Evolutionary conservation across 2,113 vertebrate genomes (phyloP).

Genomic region (Eclectus roratus): DNA sequence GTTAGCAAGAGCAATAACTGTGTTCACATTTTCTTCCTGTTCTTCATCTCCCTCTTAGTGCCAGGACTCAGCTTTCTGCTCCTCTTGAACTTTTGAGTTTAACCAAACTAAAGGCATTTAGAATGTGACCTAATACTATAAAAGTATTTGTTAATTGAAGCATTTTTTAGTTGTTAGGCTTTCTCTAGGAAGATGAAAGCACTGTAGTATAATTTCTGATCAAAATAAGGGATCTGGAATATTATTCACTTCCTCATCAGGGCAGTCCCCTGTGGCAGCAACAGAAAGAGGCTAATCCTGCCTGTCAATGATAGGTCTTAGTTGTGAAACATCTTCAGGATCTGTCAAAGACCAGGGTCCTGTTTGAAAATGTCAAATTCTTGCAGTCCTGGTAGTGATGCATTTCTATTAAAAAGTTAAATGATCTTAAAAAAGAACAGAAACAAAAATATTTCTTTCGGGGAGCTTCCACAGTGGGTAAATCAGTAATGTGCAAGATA

Average conservation of each 20-base stretch:
- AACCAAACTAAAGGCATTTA: not conserved
- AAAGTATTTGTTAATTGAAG: not conserved
- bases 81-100: not conserved
- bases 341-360: not conserved
- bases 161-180: not conserved
- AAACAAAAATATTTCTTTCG: not conserved
- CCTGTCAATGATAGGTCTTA: not conserved
- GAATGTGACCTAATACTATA: not conserved
- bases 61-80: not conserved
- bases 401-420: not conserved
- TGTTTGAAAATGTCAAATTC: not conserved
- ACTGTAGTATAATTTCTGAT: not conserved
- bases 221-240: not conserved
- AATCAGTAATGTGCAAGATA: not conserved
- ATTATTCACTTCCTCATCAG: not conserved
- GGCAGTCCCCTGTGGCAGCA: not conserved
- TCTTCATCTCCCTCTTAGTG: not conserved
- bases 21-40: not conserved
- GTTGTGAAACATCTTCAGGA: not conserved
- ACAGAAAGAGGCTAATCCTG: not conserved
- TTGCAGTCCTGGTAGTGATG: not conserved
- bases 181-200: not conserved
- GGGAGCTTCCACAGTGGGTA: not conserved
- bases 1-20: not conserved
- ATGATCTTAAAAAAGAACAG: not conserved